These are phyloP conservation scores for Tragopan temminckii DNA, from an alignment of 2,797 vertebrate species.

Conservation along the genomic window DNA sequence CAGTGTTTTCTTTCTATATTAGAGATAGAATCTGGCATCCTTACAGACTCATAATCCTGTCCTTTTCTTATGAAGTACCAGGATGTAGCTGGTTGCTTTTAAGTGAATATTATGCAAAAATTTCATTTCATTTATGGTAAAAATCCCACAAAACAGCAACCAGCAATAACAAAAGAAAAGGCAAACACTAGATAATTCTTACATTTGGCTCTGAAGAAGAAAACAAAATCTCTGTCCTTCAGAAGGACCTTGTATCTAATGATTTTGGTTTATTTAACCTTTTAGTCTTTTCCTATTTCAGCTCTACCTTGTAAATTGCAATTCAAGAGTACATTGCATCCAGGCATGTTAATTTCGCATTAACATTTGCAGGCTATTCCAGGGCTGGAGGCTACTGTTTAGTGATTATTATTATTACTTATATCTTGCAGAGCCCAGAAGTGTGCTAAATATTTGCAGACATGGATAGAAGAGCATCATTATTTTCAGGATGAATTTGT, in stretches of 20 bases:
- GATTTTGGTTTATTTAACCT: neutral
- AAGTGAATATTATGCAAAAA: neutral
- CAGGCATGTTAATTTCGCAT: neutral
- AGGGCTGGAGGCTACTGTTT: neutral
- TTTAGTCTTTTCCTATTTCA: neutral
- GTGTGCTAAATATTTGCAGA: neutral
- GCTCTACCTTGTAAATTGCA: neutral
- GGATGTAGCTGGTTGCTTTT: neutral
- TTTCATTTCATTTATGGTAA: neutral
- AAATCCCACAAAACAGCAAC: neutral
- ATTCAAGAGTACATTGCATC: neutral
- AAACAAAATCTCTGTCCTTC: neutral
- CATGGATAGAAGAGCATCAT: neutral
- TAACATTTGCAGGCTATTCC: neutral
- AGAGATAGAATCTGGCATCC: neutral
- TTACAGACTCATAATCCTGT: neutral
- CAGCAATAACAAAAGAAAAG: neutral
- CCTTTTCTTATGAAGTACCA: neutral
- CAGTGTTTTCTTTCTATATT: neutral
- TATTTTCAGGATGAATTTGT: conserved; percentile 23
- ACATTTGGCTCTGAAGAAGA: neutral
- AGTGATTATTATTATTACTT: neutral
- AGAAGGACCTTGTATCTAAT: neutral
- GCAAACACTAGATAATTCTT: neutral
- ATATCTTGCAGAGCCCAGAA: neutral